Conservation (phyloP, 92 coral and sea anemone genomes). For the Porites divaricata region DNA sequence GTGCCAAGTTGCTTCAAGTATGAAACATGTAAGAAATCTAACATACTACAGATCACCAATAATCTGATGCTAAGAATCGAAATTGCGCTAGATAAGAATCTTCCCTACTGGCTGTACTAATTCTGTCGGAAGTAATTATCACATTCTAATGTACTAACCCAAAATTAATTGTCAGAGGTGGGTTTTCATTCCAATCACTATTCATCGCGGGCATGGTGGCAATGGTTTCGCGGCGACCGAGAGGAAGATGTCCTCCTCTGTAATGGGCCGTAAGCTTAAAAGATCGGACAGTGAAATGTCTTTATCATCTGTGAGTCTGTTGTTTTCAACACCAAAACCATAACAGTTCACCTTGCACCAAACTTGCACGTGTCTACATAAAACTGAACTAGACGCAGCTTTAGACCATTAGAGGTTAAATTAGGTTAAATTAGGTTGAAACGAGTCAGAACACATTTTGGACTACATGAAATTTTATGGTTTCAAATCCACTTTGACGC, state of each 20-base stretch:
- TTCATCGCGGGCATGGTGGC: neutral
- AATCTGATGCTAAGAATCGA: no score
- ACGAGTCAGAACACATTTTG: no score
- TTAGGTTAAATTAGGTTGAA: no score
- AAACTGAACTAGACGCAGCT: neutral
- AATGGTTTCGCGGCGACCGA: neutral
- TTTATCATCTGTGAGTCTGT: conserved; percentile 40
- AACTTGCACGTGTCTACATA: neutral
- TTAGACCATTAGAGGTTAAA: no score
- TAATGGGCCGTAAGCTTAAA: conserved; percentile 37
- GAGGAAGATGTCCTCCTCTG: conserved; percentile 33
- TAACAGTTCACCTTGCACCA: neutral
- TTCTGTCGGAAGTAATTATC: neutral
- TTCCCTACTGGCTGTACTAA: no score
- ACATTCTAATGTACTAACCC: conserved; percentile 11
- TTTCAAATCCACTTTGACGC: no score
- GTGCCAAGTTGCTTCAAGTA: no score
- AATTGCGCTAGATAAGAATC: no score
- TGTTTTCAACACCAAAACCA: neutral
- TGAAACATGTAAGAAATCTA: no score
- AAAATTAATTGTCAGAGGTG: conserved; percentile 18
- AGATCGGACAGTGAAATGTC: conserved; percentile 44
- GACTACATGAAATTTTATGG: no score
- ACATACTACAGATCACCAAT: no score
- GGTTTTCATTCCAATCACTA: conserved; percentile 26